These are phyloP conservation scores for Tenthredo livida DNA, from an alignment of 2,888 invertebrate species.

Conservation along the genomic window DNA sequence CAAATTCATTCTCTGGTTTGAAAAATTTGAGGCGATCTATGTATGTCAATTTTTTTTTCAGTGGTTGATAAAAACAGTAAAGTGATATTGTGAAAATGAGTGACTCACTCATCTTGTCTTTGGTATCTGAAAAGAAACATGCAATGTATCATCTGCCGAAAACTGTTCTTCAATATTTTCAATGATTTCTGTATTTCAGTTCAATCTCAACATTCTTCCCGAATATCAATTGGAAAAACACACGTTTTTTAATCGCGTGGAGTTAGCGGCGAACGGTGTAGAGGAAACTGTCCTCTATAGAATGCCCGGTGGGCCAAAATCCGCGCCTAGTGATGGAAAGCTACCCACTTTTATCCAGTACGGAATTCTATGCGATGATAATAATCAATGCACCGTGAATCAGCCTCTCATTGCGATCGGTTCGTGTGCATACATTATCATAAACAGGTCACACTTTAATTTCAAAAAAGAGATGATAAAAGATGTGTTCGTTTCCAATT, in stretches of 20 bases:
- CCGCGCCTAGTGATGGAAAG: conserved; percentile 64
- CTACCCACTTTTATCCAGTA: conserved; percentile 67
- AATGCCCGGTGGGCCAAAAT: conserved; percentile 68
- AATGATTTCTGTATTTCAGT: conserved; percentile 56
- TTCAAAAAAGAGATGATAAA: background rate
- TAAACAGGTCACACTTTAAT: background rate
- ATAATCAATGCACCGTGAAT: conserved; percentile 67
- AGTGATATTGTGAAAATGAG: background rate
- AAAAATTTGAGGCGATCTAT: background rate
- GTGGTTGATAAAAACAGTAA: background rate
- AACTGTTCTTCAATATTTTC: background rate
- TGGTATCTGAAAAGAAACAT: background rate
- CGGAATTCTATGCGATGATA: conserved; percentile 67
- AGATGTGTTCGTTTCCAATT: conserved; percentile 46
- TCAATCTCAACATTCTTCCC: conserved; percentile 66
- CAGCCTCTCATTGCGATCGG: conserved; percentile 69
- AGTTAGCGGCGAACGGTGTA: conserved; percentile 52
- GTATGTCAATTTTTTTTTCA: background rate
- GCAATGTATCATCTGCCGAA: background rate
- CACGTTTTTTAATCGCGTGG: conserved; percentile 62
- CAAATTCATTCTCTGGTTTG: background rate
- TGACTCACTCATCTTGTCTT: background rate
- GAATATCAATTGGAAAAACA: conserved; percentile 69
- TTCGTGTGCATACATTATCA: conserved; percentile 47
- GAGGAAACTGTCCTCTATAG: conserved; percentile 65